These are phyloP conservation scores for Tadarida brasiliensis DNA, from an alignment of 2,797 vertebrate genomes.

Conservation along the genomic window DNA sequence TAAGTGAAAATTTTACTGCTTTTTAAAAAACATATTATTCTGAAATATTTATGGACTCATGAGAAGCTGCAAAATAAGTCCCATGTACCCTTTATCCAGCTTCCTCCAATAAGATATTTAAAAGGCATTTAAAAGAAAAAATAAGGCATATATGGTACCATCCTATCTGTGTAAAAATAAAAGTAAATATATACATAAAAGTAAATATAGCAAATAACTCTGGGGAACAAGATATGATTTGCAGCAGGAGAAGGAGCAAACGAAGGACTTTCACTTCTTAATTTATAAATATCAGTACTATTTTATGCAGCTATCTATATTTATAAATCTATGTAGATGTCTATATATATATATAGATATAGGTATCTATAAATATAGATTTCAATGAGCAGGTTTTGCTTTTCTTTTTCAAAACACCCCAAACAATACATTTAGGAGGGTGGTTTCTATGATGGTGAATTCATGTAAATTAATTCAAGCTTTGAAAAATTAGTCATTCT, in stretches of 20 bases:
- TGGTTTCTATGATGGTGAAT: constrained; percentile 9
- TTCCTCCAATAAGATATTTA: background rate
- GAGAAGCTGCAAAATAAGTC: background rate
- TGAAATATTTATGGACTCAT: constrained; percentile 20
- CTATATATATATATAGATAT: background rate
- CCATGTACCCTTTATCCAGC: background rate
- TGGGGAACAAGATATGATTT: background rate
- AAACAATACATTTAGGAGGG: constrained; percentile 47
- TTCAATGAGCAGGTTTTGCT: background rate
- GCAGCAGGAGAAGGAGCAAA: background rate
- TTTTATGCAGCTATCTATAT: background rate
- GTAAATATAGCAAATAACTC: background rate
- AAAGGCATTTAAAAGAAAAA: constrained; percentile 40
- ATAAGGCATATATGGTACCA: background rate
- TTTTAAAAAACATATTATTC: constrained; percentile 29
- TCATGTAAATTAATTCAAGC: background rate
- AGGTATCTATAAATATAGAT: background rate
- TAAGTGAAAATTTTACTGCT: background rate
- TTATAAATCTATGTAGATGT: background rate
- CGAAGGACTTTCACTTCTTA: background rate
- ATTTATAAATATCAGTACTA: constrained; percentile 45
- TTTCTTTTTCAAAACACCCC: background rate
- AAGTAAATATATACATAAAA: too few species aligned
- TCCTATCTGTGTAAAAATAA: constrained; percentile 35
- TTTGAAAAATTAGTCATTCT: constrained; percentile 46